These are phyloP conservation scores for Champsocephalus esox DNA, from an alignment of 2,797 vertebrate genomes.

Conservation along the genomic window DNA sequence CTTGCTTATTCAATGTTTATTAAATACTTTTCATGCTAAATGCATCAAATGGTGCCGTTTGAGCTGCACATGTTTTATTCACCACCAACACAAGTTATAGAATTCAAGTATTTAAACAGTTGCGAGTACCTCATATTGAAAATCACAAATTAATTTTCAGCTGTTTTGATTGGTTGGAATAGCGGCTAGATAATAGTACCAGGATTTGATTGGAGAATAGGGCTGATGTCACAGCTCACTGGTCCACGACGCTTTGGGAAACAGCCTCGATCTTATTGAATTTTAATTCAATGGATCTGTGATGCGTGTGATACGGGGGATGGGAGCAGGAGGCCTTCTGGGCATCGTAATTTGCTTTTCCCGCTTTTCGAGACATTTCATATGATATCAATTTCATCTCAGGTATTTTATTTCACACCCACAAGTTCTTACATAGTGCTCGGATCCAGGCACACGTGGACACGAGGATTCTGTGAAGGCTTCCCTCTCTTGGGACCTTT, in stretches of 20 bases:
- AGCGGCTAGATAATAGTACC: slow-evolving; percentile 35
- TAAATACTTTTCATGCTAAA: slow-evolving; percentile 26
- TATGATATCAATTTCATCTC: slow-evolving; percentile 55
- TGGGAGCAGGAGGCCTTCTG: slow-evolving; percentile 53
- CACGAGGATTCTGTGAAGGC: slow-evolving; percentile 8
- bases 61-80: background rate
- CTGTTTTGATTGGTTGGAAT: slow-evolving; percentile 62
- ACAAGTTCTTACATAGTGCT: background rate
- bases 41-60: slow-evolving; percentile 1
- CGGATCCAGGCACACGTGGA: slow-evolving; percentile 12
- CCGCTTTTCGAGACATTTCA: slow-evolving; percentile 51
- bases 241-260: slow-evolving; percentile 76
- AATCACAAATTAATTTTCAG: slow-evolving; percentile 58
- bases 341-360: slow-evolving; percentile 61
- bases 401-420: slow-evolving; percentile 35
- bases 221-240: slow-evolving; percentile 81
- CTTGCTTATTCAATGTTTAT: slow-evolving; percentile 33
- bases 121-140: slow-evolving; percentile 39
- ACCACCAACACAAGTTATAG: background rate
- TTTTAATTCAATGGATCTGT: slow-evolving; percentile 78
- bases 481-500: slow-evolving; percentile 17
- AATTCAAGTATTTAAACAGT: slow-evolving; percentile 39
- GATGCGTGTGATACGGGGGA: slow-evolving; percentile 67
- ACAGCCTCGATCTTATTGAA: slow-evolving; percentile 79
- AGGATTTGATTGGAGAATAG: slow-evolving; percentile 68